Evolutionary conservation across 2,113 vertebrate genomes (phyloP).

Genomic region (Heteronetta atricapilla): DNA sequence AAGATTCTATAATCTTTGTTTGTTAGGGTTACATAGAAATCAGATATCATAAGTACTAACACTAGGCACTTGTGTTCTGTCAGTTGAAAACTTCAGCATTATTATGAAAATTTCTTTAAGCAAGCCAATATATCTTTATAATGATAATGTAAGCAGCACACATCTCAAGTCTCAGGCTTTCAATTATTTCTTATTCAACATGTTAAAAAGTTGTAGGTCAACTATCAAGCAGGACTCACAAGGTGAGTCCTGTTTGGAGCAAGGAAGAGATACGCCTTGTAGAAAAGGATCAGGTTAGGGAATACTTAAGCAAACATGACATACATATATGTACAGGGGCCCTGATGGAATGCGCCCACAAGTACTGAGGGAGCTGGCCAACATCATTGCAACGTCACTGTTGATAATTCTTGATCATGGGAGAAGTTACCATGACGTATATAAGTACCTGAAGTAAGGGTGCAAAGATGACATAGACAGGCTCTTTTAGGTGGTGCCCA

Average conservation of each 20-base stretch:
- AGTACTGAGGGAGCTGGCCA: neutral
- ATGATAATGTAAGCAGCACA: neutral
- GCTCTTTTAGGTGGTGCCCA: no score
- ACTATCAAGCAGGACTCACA: neutral
- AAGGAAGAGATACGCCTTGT: neutral
- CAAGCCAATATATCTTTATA: neutral
- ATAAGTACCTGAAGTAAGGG: no score
- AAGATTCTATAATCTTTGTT: neutral
- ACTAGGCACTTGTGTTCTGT: neutral
- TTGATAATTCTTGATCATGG: neutral
- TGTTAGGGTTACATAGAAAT: neutral
- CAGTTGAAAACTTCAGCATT: neutral
- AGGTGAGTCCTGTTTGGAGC: neutral
- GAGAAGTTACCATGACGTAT: no score
- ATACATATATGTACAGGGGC: neutral
- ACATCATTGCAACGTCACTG: neutral
- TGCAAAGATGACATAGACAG: no score
- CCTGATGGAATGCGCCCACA: neutral
- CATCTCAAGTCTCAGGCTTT: neutral
- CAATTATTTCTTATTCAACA: neutral
- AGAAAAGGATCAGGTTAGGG: neutral
- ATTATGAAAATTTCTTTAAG: neutral
- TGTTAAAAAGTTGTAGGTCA: neutral
- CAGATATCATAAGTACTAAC: conserved; percentile 14
- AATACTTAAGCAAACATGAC: neutral